A percentile compares a stretch with the other conserved stretches of the same genome.
Conservation (phyloP, 37 sponge, comb jelly and placozoan species). For the Hexactinellida sp. region DNA sequence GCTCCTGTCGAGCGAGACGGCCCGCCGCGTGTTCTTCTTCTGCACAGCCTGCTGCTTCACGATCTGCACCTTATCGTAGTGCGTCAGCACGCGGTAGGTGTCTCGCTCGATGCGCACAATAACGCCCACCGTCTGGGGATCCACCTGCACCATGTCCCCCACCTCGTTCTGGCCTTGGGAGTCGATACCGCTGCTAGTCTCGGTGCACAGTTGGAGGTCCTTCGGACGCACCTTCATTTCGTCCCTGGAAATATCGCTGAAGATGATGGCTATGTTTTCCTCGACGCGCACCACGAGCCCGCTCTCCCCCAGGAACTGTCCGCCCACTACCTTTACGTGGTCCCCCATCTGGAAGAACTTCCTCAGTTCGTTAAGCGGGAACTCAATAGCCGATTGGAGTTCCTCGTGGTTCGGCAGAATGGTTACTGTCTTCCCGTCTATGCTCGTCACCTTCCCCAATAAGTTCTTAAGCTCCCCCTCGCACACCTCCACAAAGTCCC, state of each 20-base stretch:
- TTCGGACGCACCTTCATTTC: slow-evolving; percentile 89
- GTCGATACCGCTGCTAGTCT: slow-evolving; percentile 92
- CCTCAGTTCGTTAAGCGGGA: slow-evolving; percentile 49
- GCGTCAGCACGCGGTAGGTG: slow-evolving; percentile 73
- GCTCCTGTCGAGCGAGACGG: slow-evolving; percentile 61
- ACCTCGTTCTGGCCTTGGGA: slow-evolving; percentile 80
- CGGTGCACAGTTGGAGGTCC: slow-evolving; percentile 90
- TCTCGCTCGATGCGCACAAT: slow-evolving; percentile 89
- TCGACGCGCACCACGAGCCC: slow-evolving; percentile 89
- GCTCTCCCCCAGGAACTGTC: slow-evolving; percentile 83
- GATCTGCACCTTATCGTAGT: slow-evolving; percentile 64
- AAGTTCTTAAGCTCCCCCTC: slow-evolving; percentile 86
- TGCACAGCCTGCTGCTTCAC: slow-evolving; percentile 66
- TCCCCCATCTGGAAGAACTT: slow-evolving; percentile 88
- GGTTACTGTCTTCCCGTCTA: slow-evolving; percentile 64
- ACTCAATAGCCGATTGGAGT: slow-evolving; percentile 73
- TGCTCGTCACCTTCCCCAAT: slow-evolving; percentile 63
- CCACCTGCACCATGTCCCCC: slow-evolving; percentile 85
- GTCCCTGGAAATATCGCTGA: slow-evolving; percentile 77
- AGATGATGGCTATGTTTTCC: slow-evolving; percentile 60
- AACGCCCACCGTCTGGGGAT: slow-evolving; percentile 79
- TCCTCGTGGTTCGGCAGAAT: slow-evolving; percentile 83
- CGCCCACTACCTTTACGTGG: slow-evolving; percentile 87
- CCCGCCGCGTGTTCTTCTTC: slow-evolving; percentile 54
- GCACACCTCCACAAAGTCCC: slow-evolving; percentile 80